phyloP scores from a whole-genome alignment of 2,797 vertebrate species.

The Podargus strigoides region DNA sequence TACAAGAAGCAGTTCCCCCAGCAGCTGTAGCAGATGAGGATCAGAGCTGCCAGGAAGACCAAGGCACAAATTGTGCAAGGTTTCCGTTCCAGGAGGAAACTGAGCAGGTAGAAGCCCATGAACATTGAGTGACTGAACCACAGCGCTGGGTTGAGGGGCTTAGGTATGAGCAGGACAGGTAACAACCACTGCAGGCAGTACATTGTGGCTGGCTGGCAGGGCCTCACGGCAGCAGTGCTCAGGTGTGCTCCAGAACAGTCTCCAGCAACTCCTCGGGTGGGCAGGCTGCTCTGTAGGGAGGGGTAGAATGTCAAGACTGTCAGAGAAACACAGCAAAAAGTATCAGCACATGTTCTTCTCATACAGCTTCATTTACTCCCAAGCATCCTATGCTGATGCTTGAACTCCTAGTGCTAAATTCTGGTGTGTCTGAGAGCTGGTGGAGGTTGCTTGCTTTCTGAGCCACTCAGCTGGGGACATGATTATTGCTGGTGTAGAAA shows the following conservation, averaged over 20 bases:
- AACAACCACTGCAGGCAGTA: constrained; percentile 99
- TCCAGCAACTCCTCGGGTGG: constrained; percentile 39
- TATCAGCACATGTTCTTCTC: constrained; percentile 34
- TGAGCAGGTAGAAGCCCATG: constrained; percentile 99
- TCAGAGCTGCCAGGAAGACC: constrained; percentile 95
- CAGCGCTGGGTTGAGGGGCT: constrained; percentile 95
- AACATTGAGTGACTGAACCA: constrained; percentile 99
- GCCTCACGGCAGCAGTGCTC: constrained; percentile 36
- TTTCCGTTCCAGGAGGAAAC: constrained; percentile 98
- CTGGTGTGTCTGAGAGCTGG: not conserved
- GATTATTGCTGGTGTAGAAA: not conserved
- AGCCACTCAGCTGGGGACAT: not conserved
- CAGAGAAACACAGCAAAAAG: constrained; percentile 21
- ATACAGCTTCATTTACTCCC: constrained; percentile 23
- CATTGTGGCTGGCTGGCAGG: constrained; percentile 78
- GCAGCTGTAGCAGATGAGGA: constrained; percentile 99
- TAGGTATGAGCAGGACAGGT: constrained; percentile 97
- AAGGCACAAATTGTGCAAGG: constrained; percentile 99
- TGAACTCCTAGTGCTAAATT: not conserved
- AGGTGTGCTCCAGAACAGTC: constrained; percentile 5
- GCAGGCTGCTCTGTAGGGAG: constrained; percentile 49
- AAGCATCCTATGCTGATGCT: not conserved
- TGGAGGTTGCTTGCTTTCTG: not conserved
- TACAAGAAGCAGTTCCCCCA: constrained; percentile 99
- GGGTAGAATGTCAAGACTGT: constrained; percentile 56